Evolutionary conservation across 92 coral and sea anemone species (phyloP), one percentile per base, ranked within the genome.

Genomic region (Palythoa caribaeorum): DNA sequence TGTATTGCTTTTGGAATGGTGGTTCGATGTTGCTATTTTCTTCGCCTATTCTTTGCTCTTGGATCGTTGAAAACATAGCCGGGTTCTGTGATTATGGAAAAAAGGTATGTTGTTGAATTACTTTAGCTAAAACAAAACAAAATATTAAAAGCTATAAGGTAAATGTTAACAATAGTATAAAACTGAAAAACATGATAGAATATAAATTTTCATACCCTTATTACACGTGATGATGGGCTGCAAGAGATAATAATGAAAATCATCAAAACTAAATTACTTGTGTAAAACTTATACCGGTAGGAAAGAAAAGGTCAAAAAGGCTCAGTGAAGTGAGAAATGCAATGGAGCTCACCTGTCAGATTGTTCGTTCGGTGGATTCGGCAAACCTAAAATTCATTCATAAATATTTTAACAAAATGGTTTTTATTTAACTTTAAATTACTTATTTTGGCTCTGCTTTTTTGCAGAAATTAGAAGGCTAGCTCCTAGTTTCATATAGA

Each of bases 1-100:
- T 50, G 63, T 75, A 40, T n/a, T 75, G 59, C 57, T 75, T 75
- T 7, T 75, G 55, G 28, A 44, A 17, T 75, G 79, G 55, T 0
- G n/a, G 35, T 8, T 75, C 54, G 1, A n/a, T 44, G 40, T 50
- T 51, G 17, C 39, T 28, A 15, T 8, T 70, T 2, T 28, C 40
- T 70, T 15, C 54, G 9, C 10, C 44, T 19, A 14, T 1, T 28
- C 39, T 14, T 40, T 44, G 57, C 6, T 44, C 12, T 75, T 15
- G 79, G 9, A 17, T 6, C 17, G 9, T 3, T 62, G 8, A 2
- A 2, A 28, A 62, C 9, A 50, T 10, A 48, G 66, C 16, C 5
- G 80, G 65, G n/a, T 76, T 76, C 80, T 76, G 77, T 73, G 2
- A 65, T 65, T 71, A 37, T 17, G 14, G 21, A 10, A 1, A 21